Conservation (phyloP, 2,888 invertebrate species). For the Parnassius mnemosyne region DNA sequence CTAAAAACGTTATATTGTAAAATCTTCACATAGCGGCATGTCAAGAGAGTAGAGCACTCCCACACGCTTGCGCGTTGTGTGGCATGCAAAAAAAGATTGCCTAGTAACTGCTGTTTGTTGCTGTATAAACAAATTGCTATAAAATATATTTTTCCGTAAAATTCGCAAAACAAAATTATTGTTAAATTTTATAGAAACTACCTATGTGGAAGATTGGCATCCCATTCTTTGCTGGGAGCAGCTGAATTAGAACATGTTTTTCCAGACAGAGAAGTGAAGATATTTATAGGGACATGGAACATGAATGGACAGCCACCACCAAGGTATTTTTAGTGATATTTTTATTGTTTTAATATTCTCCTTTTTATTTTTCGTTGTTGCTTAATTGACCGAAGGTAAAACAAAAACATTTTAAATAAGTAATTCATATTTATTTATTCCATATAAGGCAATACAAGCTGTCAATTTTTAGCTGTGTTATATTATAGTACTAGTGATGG, state of each 20-base stretch:
- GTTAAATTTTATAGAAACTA: slow-evolving; percentile 80
- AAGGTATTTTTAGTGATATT: slow-evolving; percentile 73
- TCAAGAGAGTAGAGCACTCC: too few species aligned
- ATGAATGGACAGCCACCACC: slow-evolving; percentile 95
- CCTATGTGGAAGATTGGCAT: slow-evolving; percentile 89
- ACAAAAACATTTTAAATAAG: too few species aligned
- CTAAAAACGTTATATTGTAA: too few species aligned
- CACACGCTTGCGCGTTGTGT: too few species aligned
- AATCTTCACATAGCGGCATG: too few species aligned
- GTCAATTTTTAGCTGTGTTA: background rate
- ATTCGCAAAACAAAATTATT: slow-evolving; percentile 3
- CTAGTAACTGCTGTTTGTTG: slow-evolving; percentile 14
- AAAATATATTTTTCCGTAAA: slow-evolving; percentile 1
- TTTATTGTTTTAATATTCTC: background rate
- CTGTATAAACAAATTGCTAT: slow-evolving; percentile 17
- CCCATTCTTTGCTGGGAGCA: slow-evolving; percentile 90
- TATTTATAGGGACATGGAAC: slow-evolving; percentile 98
- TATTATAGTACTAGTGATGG: too few species aligned
- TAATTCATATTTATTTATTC: too few species aligned
- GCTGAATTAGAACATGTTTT: slow-evolving; percentile 92
- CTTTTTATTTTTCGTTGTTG: background rate
- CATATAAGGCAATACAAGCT: too few species aligned
- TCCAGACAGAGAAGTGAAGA: slow-evolving; percentile 90
- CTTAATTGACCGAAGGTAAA: too few species aligned
- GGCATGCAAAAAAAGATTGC: background rate